Evolutionary conservation across 2,888 invertebrate species (phyloP).

Genomic region (Cataglyphis altisquamis): DNA sequence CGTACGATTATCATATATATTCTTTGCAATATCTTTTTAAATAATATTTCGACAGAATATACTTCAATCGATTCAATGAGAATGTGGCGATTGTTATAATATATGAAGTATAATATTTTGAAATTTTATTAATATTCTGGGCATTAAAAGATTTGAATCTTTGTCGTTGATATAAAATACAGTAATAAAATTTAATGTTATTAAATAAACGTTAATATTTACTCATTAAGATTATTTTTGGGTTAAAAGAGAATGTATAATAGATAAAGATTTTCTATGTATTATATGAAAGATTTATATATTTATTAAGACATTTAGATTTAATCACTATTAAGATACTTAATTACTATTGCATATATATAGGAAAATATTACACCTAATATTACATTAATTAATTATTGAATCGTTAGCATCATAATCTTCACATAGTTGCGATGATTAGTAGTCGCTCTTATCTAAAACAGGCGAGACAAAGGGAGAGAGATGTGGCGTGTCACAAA

Average conservation of each 20-base stretch:
- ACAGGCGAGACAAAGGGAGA: conserved; percentile 5
- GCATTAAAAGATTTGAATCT: not conserved
- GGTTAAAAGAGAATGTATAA: not conserved
- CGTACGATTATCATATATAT: not conserved
- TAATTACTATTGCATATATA: not conserved
- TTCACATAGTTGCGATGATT: not conserved
- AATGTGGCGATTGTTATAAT: not conserved
- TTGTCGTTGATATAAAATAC: not conserved
- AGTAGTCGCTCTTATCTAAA: conserved; percentile 32
- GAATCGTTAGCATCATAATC: not conserved
- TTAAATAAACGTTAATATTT: not conserved
- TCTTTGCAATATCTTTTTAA: not conserved
- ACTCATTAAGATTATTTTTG: not conserved
- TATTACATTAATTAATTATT: conserved; percentile 14
- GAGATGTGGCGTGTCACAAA: conserved; percentile 20
- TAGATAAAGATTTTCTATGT: not conserved
- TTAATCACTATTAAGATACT: too few relatives aligned
- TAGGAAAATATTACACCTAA: not conserved
- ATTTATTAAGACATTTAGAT: too few relatives aligned
- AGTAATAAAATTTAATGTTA: too few relatives aligned
- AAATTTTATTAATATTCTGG: not conserved
- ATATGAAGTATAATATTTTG: not conserved
- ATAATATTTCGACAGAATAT: not conserved
- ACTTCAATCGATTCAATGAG: not conserved
- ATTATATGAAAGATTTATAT: too few relatives aligned